These are phyloP conservation scores for Apus apus DNA, from an alignment of 2,113 vertebrate species.

Conservation along the genomic window DNA sequence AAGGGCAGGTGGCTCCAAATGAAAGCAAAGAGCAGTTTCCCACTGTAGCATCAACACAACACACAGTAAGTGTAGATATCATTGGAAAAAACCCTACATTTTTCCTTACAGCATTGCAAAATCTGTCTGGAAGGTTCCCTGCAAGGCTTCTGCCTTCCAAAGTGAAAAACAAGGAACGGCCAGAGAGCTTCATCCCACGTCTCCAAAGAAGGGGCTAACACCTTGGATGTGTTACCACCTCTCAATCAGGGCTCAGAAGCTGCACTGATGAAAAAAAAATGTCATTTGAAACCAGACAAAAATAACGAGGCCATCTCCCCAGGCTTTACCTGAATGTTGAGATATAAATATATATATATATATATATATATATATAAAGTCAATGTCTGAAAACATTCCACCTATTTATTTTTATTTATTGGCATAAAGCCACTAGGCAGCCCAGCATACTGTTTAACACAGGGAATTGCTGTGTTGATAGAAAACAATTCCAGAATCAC, in stretches of 20 bases:
- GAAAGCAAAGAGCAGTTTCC: not conserved
- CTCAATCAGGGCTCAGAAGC: not conserved
- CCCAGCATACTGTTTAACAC: not conserved
- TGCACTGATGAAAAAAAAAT: not conserved
- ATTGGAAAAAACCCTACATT: not conserved
- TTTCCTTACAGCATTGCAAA: not conserved
- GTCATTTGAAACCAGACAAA: not conserved
- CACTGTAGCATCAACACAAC: not conserved
- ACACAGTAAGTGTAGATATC: not conserved
- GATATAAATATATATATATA: not conserved
- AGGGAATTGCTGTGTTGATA: not conserved
- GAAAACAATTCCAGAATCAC: not conserved
- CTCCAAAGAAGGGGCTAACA: not conserved
- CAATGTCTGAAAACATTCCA: not conserved
- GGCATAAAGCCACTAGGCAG: not conserved
- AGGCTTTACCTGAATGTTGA: not conserved
- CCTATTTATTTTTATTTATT: not conserved
- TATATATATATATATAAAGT: not conserved
- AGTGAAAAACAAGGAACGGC: not conserved
- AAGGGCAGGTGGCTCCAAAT: not conserved
- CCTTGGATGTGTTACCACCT: not conserved
- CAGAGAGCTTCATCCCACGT: rapidly evolving
- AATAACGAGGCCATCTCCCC: not conserved
- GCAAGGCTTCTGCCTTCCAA: not conserved
- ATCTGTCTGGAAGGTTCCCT: not conserved